Evolutionary conservation across 1,140 invertebrate species (phyloP).

Genomic region (Papilio aristodemus): DNA sequence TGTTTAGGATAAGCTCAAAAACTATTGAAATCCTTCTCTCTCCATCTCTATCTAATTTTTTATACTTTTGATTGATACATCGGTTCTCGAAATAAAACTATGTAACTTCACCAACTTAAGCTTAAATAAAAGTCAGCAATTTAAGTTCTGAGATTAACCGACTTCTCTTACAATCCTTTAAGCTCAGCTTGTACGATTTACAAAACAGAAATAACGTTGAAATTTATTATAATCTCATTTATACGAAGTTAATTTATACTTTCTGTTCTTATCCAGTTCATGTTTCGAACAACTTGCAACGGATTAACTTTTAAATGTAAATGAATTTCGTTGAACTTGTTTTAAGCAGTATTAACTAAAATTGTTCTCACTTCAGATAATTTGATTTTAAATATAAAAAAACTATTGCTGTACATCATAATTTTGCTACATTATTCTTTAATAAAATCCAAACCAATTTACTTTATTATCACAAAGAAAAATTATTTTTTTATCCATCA

Average conservation of each 20-base stretch:
- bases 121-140: no score
- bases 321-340: constrained; percentile 18
- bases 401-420: background rate
- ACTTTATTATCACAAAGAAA: no score
- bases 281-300: constrained; percentile 10
- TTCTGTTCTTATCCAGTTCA: constrained; percentile 14
- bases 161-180: background rate
- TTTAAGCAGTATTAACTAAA: constrained; percentile 6
- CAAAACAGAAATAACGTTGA: background rate
- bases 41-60: no score
- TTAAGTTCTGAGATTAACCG: no score
- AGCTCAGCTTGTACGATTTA: constrained; percentile 1
- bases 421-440: background rate
- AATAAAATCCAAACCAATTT: background rate
- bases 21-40: no score
- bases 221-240: constrained; percentile 14
- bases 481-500: no score
- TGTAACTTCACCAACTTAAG: no score
- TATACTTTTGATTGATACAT: no score
- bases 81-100: no score
- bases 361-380: constrained; percentile 15
- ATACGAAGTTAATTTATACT: constrained; percentile 20
- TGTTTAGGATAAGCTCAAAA: no score
- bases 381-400: background rate
- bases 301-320: constrained; percentile 15